Conservation (phyloP, 2,797 vertebrate genomes). For the Artibeus jamaicensis region DNA sequence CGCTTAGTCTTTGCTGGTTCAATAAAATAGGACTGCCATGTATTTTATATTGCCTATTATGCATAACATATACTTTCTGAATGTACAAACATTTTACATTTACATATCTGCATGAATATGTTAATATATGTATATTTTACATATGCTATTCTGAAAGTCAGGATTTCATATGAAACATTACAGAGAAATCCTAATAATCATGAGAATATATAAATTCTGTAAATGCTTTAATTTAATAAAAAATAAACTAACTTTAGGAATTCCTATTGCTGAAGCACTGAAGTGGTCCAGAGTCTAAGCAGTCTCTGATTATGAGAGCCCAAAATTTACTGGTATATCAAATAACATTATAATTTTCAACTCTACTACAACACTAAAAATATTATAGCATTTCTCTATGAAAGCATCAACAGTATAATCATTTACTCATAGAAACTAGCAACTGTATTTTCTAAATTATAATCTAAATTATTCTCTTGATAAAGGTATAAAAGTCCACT, state of each 20-base stretch:
- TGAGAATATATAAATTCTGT: conserved; percentile 21
- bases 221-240: conserved; percentile 20
- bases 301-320: not conserved
- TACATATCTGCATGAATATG: not conserved
- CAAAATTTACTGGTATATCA: not conserved
- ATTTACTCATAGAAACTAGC: conserved; percentile 16
- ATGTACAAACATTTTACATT: not conserved
- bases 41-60: conserved; percentile 3
- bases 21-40: not conserved
- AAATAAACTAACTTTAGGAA: conserved; percentile 27
- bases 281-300: not conserved
- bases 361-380: not conserved
- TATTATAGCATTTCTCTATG: not conserved
- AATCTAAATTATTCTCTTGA: conserved; percentile 38
- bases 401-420: not conserved
- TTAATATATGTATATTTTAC: not conserved
- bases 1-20: not conserved
- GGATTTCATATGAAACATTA: not conserved
- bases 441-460: conserved; percentile 1
- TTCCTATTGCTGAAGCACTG: not conserved
- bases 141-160: not conserved
- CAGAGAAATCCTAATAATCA: not conserved
- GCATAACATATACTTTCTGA: not conserved
- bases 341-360: conserved; percentile 3
- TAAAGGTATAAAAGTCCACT: conserved; percentile 12